These are phyloP conservation scores for Dicycla oo DNA, from an alignment of 2,888 invertebrate species.

Conservation along the genomic window DNA sequence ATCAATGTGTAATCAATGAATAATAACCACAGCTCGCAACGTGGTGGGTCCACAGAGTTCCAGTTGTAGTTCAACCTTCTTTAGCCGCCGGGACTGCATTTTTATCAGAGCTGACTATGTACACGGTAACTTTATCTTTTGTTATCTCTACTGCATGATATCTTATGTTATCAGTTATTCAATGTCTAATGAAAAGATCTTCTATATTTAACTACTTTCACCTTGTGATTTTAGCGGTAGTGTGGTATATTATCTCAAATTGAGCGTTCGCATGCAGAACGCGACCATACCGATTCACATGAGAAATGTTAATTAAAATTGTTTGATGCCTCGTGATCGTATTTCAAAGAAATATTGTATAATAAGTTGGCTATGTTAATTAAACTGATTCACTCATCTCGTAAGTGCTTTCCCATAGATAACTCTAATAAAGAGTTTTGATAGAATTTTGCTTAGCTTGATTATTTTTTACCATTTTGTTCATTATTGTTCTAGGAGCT, in stretches of 20 bases:
- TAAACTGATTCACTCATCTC: background rate
- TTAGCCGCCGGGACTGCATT: constrained; percentile 59
- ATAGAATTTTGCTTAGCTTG: background rate
- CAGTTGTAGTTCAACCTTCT: constrained; percentile 41
- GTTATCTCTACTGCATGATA: constrained; percentile 60
- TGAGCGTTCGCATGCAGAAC: constrained; percentile 56
- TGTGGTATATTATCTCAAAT: constrained; percentile 43
- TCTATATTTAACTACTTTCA: constrained; percentile 57
- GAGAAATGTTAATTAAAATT: constrained; percentile 54
- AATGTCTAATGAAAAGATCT: constrained; percentile 58
- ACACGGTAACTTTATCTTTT: constrained; percentile 52
- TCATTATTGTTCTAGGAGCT: background rate
- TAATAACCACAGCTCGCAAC: constrained; percentile 37
- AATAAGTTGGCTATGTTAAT: constrained; percentile 4
- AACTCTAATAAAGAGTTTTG: too few relatives aligned
- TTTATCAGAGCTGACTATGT: constrained; percentile 64
- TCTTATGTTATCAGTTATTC: constrained; percentile 58
- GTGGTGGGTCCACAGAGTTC: constrained; percentile 48
- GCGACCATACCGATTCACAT: constrained; percentile 45
- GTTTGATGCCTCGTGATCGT: constrained; percentile 35
- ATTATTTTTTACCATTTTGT: background rate
- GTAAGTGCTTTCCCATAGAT: background rate
- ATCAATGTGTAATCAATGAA: constrained; percentile 56
- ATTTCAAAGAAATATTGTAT: constrained; percentile 20
- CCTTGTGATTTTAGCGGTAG: constrained; percentile 44